Percentiles rank a stretch among this genome's conserved stretches.
Evolutionary conservation across 2,113 vertebrate genomes (phyloP).

Genomic region (Callipepla californica): DNA sequence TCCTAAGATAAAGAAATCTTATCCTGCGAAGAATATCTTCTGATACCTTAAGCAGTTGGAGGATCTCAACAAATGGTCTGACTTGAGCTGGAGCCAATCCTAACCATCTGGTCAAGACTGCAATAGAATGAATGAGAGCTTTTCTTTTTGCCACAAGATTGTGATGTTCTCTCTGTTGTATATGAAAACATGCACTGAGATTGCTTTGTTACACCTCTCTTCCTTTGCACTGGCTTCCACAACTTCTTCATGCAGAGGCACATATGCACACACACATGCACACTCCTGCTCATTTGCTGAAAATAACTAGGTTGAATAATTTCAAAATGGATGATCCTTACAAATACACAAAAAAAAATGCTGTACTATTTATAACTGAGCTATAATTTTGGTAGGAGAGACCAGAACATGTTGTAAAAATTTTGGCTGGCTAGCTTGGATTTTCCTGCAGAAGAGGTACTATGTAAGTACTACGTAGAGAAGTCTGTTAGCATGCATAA

Average conservation of each 20-base stretch:
- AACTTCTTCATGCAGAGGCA: not conserved
- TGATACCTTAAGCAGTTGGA: not conserved
- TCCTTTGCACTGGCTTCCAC: not conserved
- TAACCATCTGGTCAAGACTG: not conserved
- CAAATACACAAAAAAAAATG: not conserved
- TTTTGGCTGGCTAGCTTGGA: not conserved
- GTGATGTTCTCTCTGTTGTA: not conserved
- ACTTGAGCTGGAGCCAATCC: not conserved
- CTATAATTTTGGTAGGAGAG: not conserved
- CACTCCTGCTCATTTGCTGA: not conserved
- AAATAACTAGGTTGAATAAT: not conserved
- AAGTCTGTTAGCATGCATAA: not conserved
- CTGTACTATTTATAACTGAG: not conserved
- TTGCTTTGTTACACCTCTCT: not conserved
- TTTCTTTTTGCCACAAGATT: not conserved
- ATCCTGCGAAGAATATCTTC: not conserved
- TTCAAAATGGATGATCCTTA: not conserved
- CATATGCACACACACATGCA: accelerated
- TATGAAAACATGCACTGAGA: not conserved
- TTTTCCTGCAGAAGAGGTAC: not conserved
- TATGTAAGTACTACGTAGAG: not conserved
- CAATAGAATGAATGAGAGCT: not conserved
- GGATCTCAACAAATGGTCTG: not conserved
- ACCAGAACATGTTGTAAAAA: not conserved
- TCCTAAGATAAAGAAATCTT: not conserved